Evolutionary conservation across 2,797 vertebrate genomes (phyloP), one percentile per base, ranked within the genome.

Genomic region (Dromococcyx pavoninus): DNA sequence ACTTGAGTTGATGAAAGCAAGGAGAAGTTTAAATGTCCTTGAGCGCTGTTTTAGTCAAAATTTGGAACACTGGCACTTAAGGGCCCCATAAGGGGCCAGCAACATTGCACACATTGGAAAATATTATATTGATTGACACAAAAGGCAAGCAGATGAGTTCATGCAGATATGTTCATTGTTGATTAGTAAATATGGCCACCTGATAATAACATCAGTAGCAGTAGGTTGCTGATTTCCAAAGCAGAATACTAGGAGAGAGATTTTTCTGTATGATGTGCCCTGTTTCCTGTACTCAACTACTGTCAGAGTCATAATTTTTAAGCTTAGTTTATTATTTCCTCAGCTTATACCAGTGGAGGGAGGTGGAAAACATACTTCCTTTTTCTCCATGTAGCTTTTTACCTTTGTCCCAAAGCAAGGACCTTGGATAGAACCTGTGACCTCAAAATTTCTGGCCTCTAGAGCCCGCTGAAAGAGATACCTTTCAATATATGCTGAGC

Each of bases 341-440:
- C 0, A 0, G 0, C 7, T 83, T 11, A 17, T 37, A 66, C 5
- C 32, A 22, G 17, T 41, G 10, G 6, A 56, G 23, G 8, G 23
- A 56, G 60, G 8, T 82, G 44, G 10, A 37, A 73, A 54, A 27
- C 12, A 7, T 84, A 54, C 82, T 19, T 73, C 16, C 15, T 51
- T 82, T 87, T 85, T 53, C 24, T 48, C 44, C 13, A 1, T 50
- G 11, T 5, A 70, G 22, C n/a, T 86, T 88, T 86, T 90, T 50
- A 13, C 18, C 43, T 84, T 61, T 57, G 28, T 58, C 30, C 30
- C 61, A 80, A 48, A 41, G 30, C 21, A 67, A 83, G 53, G 54
- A 51, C 37, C 23, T 65, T 46, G 44, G 37, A 28, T 66, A 1
- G 0, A 82, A 37, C 33, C 30, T 30, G 4, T 39, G 43, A 11